phyloP scores from a whole-genome alignment of 2,113 vertebrate species.

The Hydrochoerus hydrochaeris region DNA sequence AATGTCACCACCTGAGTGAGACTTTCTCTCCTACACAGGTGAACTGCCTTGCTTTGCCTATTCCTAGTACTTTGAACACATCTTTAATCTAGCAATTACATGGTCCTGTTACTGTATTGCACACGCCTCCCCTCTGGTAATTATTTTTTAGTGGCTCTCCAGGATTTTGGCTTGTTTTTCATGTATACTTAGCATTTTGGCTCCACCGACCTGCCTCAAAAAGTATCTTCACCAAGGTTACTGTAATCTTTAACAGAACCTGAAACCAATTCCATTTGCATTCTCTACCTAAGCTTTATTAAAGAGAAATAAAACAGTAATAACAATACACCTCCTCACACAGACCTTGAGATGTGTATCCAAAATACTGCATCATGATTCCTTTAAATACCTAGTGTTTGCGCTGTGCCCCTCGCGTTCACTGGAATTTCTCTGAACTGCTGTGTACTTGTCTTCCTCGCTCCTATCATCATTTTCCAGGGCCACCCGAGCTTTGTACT shows the following conservation, averaged over 20 bases:
- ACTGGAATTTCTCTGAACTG: constrained; percentile 92
- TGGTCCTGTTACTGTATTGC: neutral
- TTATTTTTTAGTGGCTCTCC: neutral
- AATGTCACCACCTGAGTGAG: neutral
- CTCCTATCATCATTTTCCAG: constrained; percentile 98
- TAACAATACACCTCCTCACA: constrained; percentile 61
- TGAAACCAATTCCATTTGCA: constrained; percentile 52
- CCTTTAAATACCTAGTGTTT: constrained; percentile 90
- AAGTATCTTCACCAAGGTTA: neutral
- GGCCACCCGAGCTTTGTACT: constrained; percentile 97
- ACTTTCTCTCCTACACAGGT: neutral
- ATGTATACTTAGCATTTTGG: neutral
- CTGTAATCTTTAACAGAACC: constrained; percentile 3
- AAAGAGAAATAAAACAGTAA: constrained; percentile 59
- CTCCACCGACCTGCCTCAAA: constrained; percentile 31
- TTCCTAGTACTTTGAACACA: neutral
- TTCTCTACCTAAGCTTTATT: constrained; percentile 56
- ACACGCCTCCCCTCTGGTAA: neutral
- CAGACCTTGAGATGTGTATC: constrained; percentile 69
- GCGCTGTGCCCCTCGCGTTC: constrained; percentile 93
- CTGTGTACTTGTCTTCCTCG: constrained; percentile 98
- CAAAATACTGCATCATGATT: constrained; percentile 73
- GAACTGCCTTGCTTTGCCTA: neutral
- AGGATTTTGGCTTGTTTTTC: neutral
- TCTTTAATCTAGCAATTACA: neutral